These are phyloP conservation scores for Quadroppia sp. DNA, from an alignment of 2,888 invertebrate species.

Conservation along the genomic window DNA sequence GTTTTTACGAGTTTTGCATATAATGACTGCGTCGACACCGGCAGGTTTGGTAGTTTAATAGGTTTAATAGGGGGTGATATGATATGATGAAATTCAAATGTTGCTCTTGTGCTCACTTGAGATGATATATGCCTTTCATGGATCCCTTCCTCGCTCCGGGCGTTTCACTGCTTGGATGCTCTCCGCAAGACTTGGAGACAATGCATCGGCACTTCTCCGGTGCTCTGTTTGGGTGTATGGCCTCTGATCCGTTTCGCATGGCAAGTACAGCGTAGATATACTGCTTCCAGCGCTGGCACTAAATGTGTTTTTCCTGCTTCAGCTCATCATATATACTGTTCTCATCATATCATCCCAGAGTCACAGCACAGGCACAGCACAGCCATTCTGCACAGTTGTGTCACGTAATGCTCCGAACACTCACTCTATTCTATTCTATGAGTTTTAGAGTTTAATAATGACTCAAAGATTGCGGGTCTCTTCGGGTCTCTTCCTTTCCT, in stretches of 20 bases:
- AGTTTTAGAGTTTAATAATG: conserved; percentile 30
- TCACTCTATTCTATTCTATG: conserved; percentile 9
- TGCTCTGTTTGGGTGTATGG: conserved; percentile 20
- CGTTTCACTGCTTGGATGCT: conserved; percentile 35
- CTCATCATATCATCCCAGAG: conserved; percentile 20
- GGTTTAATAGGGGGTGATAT: conserved; percentile 30
- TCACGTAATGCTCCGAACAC: conserved; percentile 36
- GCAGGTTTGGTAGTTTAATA: not conserved
- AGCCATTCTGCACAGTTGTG: not conserved
- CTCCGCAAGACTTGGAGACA: conserved; percentile 14
- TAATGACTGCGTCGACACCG: not conserved
- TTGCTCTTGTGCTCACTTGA: conserved; percentile 2
- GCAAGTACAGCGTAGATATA: conserved; percentile 23
- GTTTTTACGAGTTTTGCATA: conserved; percentile 32
- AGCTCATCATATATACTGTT: conserved; percentile 28
- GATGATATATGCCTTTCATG: conserved; percentile 28
- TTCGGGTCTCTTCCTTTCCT: conserved; percentile 35
- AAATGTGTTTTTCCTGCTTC: conserved; percentile 36
- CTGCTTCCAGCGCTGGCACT: conserved; percentile 32
- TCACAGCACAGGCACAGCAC: too few relatives aligned
- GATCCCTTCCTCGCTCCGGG: conserved; percentile 34
- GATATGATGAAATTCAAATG: conserved; percentile 11
- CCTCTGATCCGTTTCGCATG: conserved; percentile 32
- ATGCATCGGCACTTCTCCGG: conserved; percentile 3
- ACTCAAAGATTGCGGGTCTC: conserved; percentile 28